These are phyloP conservation scores for Mastacembelus armatus DNA, from an alignment of 2,797 vertebrate species.

Conservation along the genomic window DNA sequence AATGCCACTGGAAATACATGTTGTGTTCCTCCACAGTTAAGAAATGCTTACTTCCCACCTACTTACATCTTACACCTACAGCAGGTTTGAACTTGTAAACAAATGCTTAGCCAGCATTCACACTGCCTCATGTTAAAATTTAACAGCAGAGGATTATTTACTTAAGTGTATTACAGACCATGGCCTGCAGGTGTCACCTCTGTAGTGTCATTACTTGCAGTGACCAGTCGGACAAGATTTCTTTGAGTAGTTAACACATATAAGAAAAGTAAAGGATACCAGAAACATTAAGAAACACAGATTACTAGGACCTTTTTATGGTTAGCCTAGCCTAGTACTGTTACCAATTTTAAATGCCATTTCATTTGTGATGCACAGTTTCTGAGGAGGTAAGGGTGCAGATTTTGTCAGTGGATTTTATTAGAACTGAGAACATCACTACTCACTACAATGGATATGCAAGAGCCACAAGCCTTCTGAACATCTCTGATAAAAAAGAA, in stretches of 20 bases:
- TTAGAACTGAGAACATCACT: slow-evolving; percentile 30
- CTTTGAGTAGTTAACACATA: neutral
- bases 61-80: too few relatives aligned
- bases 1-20: neutral
- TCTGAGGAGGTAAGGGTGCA: neutral
- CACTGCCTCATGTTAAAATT: neutral
- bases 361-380: neutral
- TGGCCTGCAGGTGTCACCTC: slow-evolving; percentile 56
- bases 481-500: slow-evolving; percentile 20
- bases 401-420: slow-evolving; percentile 44
- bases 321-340: too few relatives aligned
- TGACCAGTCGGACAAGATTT: neutral
- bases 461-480: slow-evolving; percentile 17
- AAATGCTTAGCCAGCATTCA: neutral
- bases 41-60: too few relatives aligned
- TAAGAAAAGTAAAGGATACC: neutral
- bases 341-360: neutral
- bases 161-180: slow-evolving; percentile 11
- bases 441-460: slow-evolving; percentile 31
- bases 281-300: too few relatives aligned
- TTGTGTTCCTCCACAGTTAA: too few relatives aligned
- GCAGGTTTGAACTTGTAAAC: too few relatives aligned
- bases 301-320: too few relatives aligned
- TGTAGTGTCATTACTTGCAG: neutral
- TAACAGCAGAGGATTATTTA: too few relatives aligned